Evolutionary conservation across 2,113 vertebrate species (phyloP).

Genomic region (Ailuropoda melanoleuca): DNA sequence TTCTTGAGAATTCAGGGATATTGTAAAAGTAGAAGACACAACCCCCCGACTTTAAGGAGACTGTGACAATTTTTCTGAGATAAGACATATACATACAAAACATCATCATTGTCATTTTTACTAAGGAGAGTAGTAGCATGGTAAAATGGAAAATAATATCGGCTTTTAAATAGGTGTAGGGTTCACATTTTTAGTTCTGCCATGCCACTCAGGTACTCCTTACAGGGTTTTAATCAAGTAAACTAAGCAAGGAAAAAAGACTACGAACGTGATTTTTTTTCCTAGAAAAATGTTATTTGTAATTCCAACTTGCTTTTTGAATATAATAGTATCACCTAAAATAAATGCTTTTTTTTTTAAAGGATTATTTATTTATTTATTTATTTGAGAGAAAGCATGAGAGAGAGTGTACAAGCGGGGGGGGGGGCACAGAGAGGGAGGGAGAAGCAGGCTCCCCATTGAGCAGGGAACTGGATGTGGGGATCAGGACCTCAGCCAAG

Average conservation of each 20-base stretch:
- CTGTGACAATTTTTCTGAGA: background rate
- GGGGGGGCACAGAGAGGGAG: background rate
- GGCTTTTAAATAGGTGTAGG: background rate
- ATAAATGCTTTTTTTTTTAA: background rate
- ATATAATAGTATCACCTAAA: background rate
- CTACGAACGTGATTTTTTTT: background rate
- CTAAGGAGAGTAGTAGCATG: background rate
- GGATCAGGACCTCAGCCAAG: background rate
- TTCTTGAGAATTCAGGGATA: background rate
- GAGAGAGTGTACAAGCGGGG: background rate
- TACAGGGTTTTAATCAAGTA: background rate
- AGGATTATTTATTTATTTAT: background rate
- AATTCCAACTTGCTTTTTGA: background rate
- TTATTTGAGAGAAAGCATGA: background rate
- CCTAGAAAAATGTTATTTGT: background rate
- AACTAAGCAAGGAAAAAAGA: background rate
- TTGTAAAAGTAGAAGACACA: background rate
- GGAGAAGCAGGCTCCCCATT: background rate
- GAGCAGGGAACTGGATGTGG: background rate
- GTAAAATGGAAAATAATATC: background rate
- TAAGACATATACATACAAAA: background rate
- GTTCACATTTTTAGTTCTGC: background rate
- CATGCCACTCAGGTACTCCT: background rate
- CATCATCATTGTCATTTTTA: background rate
- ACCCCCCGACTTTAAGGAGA: background rate